Evolutionary conservation across 1,140 invertebrate species (phyloP), one percentile per base, ranked within the genome.

Genomic region (Hormaphis cornu): DNA sequence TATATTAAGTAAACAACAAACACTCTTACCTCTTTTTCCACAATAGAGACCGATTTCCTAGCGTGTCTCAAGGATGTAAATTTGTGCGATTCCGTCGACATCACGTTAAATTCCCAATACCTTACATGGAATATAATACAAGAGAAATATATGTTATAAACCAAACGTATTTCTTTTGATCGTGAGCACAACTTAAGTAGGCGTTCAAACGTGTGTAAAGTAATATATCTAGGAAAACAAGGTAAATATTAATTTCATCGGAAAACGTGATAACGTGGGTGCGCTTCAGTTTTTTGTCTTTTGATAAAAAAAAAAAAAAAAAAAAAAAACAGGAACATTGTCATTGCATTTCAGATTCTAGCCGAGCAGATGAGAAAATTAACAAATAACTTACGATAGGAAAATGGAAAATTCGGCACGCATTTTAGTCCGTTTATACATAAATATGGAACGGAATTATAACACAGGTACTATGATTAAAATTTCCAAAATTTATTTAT

Each of bases 31-130:
- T 66, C 61, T 66, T 66, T 66, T 66, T 66, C 61, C 22, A 44
- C 61, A 3, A 66, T 66, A 66, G 61, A 66, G 20, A 66, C 61
- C 35, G 61, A 66, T 66, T 66, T 66, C 28, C 61, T 66, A 48
- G 44, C 61, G 10, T 66, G 61, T 50, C 61, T 66, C 30, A 66
- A 10, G 35, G 61, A 66, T 66, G 24, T 30, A 33, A 66, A 66
- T 66, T 48, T 66, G 61, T 66, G 61, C 3, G 61, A 66, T 26
- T 66, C 61, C 28, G 61, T 48, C 61, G 61, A 66, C 61, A 66
- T 66, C 24, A 33, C 20, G 26, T 46, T 46, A 66, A 20, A 30
- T 46, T 66, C 35, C n/a, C 30, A n/a, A 50, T 66, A 66, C 33
- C 61, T 66, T n/a, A n/a, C n/a, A n/a, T n/a, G n/a, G n/a, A n/a